A percentile compares a stretch with the other conserved stretches of the same genome.
phyloP scores from a whole-genome alignment of 2,888 invertebrate species.

The Aspidiotus destructor region DNA sequence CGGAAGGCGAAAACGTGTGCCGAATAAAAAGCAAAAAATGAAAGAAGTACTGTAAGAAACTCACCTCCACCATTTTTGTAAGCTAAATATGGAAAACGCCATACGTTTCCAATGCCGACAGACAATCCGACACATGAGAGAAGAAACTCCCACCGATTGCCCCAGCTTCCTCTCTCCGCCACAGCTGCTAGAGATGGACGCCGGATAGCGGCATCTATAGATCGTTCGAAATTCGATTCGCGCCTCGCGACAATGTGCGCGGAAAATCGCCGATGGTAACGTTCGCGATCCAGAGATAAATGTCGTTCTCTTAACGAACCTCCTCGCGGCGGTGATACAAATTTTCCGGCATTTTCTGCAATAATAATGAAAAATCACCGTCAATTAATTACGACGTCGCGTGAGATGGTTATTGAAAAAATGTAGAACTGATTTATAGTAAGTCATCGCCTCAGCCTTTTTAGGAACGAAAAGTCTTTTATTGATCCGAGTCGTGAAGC shows the following conservation, averaged over 20 bases:
- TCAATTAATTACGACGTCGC: too few species aligned
- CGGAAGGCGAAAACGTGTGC: too few species aligned
- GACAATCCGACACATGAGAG: constrained; percentile 74
- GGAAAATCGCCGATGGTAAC: constrained; percentile 38
- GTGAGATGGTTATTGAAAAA: too few species aligned
- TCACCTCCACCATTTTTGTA: constrained; percentile 77
- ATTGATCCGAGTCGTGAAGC: too few species aligned
- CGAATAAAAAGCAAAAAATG: too few species aligned
- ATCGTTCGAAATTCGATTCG: constrained; percentile 38
- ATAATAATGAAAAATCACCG: background rate
- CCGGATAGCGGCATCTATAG: constrained; percentile 40
- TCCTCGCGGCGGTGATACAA: constrained; percentile 35
- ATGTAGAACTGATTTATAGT: too few species aligned
- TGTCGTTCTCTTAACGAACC: constrained; percentile 38
- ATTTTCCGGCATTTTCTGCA: constrained; percentile 18
- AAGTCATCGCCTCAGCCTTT: too few species aligned
- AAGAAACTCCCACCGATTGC: constrained; percentile 55
- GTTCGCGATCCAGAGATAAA: constrained; percentile 34
- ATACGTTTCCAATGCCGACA: constrained; percentile 75
- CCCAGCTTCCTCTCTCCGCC: constrained; percentile 42
- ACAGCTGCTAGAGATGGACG: constrained; percentile 40
- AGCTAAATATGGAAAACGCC: constrained; percentile 78
- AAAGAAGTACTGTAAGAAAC: constrained; percentile 34
- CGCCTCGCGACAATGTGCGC: constrained; percentile 39
- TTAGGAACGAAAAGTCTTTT: too few species aligned